A percentile compares a stretch with the other conserved stretches of the same genome.
Conservation (phyloP, 1,140 invertebrate species). For the Ceratitis capitata region DNA sequence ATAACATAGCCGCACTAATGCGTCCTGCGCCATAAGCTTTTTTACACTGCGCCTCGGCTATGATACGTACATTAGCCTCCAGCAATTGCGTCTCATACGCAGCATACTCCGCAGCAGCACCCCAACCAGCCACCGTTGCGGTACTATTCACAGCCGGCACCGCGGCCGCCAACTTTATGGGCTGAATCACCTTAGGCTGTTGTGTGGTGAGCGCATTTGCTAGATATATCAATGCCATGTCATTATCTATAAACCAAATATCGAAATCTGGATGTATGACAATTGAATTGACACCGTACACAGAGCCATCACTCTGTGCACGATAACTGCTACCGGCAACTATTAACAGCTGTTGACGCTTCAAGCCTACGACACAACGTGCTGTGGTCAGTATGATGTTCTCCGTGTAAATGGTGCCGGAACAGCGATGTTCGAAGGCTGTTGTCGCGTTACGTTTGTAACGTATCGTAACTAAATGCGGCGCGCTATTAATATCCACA, state of each 20-base stretch:
- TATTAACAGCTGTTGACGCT: conserved; percentile 7
- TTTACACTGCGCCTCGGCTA: conserved; percentile 22
- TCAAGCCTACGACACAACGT: conserved; percentile 65
- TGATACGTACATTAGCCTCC: background rate
- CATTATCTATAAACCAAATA: conserved; percentile 39
- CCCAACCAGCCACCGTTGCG: conserved; percentile 41
- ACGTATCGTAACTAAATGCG: conserved; percentile 54
- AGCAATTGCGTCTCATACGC: conserved; percentile 9
- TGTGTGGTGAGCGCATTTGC: background rate
- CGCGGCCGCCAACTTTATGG: background rate
- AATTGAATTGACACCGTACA: conserved; percentile 17
- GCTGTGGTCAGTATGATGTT: conserved; percentile 69
- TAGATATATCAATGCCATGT: conserved; percentile 23
- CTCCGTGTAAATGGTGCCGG: conserved; percentile 68
- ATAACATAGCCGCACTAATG: conserved; percentile 44
- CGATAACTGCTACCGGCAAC: conserved; percentile 39
- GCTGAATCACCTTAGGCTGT: background rate
- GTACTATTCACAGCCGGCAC: background rate
- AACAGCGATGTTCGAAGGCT: conserved; percentile 62
- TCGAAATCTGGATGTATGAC: conserved; percentile 41
- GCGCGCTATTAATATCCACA: conserved; percentile 53
- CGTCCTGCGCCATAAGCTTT: conserved; percentile 38
- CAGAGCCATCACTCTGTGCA: background rate
- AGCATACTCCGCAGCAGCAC: background rate
- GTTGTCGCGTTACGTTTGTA: conserved; percentile 36